Evolutionary conservation across 2,113 vertebrate species (phyloP).

Genomic region (Halichoerus grypus): DNA sequence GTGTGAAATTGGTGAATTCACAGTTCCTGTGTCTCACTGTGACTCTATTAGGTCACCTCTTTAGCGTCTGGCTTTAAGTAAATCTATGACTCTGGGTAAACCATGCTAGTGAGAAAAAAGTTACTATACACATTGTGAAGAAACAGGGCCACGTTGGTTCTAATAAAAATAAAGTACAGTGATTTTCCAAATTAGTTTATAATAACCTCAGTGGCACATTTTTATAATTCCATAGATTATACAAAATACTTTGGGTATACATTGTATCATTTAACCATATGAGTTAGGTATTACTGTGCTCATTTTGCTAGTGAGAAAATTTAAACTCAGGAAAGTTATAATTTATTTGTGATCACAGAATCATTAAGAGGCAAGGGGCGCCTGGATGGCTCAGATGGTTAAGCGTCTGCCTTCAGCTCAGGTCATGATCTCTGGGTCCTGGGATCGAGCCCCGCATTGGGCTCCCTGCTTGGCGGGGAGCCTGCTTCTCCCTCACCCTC

Average conservation of each 20-base stretch:
- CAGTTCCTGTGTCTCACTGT: neutral
- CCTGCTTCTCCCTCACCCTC: no score
- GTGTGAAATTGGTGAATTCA: slow-evolving; percentile 22
- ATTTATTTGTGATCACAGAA: slow-evolving; percentile 47
- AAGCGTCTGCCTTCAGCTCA: no score
- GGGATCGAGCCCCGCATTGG: no score
- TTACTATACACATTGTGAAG: neutral
- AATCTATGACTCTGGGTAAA: slow-evolving; percentile 42
- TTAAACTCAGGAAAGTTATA: neutral
- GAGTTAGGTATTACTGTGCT: neutral
- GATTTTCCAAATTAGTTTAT: slow-evolving; percentile 36
- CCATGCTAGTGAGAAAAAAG: neutral
- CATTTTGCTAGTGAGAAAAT: neutral
- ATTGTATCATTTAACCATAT: neutral
- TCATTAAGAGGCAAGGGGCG: neutral
- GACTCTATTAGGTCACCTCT: neutral
- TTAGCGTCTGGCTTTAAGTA: slow-evolving; percentile 11
- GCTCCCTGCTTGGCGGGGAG: no score
- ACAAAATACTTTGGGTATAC: neutral
- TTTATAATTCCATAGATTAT: slow-evolving; percentile 7
- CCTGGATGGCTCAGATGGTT: no score
- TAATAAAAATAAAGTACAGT: neutral
- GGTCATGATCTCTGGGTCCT: no score
- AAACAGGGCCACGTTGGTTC: neutral
- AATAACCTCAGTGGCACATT: neutral